Evolutionary conservation across 2,888 invertebrate genomes (phyloP).

Genomic region (Drosophila melanosoma): DNA sequence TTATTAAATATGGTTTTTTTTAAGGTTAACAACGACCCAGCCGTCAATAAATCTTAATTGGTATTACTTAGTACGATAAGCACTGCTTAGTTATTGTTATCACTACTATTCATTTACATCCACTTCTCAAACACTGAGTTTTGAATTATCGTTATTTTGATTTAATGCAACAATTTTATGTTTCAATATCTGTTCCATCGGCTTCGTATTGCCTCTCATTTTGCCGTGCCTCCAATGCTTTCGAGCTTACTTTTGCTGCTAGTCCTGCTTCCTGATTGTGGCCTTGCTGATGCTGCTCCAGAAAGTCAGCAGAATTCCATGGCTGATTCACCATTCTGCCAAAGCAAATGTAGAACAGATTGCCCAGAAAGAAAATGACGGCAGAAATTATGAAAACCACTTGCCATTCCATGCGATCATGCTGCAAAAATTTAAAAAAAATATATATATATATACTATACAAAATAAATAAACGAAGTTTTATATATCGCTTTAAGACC

Average conservation of each 20-base stretch:
- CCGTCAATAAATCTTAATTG: slow-evolving; percentile 44
- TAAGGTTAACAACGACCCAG: slow-evolving; percentile 26
- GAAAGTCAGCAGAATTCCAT: slow-evolving; percentile 86
- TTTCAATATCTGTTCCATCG: too few species aligned
- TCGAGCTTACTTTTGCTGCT: slow-evolving; percentile 5
- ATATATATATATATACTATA: neutral
- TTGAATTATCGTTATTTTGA: neutral
- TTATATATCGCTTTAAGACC: slow-evolving; percentile 57
- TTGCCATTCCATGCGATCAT: slow-evolving; percentile 86
- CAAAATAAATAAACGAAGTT: neutral
- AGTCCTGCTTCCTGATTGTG: slow-evolving; percentile 40
- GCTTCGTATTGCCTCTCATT: neutral
- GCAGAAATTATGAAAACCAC: slow-evolving; percentile 87
- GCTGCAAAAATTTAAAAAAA: slow-evolving; percentile 47
- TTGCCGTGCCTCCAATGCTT: slow-evolving; percentile 27
- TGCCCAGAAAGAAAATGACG: slow-evolving; percentile 86
- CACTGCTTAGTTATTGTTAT: slow-evolving; percentile 26
- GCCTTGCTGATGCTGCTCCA: slow-evolving; percentile 19
- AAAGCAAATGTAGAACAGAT: slow-evolving; percentile 86
- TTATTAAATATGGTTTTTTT: slow-evolving; percentile 11
- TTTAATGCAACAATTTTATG: neutral
- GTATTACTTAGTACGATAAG: slow-evolving; percentile 31
- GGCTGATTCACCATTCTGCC: slow-evolving; percentile 86
- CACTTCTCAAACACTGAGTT: neutral
- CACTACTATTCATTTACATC: slow-evolving; percentile 7